Evolutionary conservation across 2,888 invertebrate species (phyloP).

Genomic region (Anaspis maculata): DNA sequence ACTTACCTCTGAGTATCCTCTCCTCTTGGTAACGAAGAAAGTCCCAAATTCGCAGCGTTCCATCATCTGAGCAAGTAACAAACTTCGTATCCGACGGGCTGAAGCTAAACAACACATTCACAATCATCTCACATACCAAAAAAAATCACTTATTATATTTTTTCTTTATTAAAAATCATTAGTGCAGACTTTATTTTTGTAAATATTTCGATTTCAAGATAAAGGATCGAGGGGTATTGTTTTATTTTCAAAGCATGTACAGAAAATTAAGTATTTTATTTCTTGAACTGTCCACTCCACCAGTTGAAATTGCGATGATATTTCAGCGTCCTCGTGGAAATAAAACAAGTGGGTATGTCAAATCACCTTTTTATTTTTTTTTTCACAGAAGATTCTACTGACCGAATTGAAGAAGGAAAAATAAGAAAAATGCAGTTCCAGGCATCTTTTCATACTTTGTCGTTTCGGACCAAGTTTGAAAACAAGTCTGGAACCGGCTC

Average conservation of each 20-base stretch:
- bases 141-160: no score
- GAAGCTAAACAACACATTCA: slow-evolving; percentile 61
- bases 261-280: no score
- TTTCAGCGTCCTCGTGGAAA: slow-evolving; percentile 24
- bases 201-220: slow-evolving; percentile 4
- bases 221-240: no score
- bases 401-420: slow-evolving; percentile 9
- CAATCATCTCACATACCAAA: slow-evolving; percentile 11
- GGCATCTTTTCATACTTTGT: slow-evolving; percentile 20
- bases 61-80: slow-evolving; percentile 99
- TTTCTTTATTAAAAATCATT: slow-evolving; percentile 18
- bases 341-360: slow-evolving; percentile 28
- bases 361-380: slow-evolving; percentile 22
- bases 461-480: slow-evolving; percentile 22
- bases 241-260: no score
- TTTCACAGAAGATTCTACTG: not conserved
- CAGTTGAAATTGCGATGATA: no score
- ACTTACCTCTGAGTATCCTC: slow-evolving; percentile 72
- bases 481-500: slow-evolving; percentile 36
- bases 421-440: slow-evolving; percentile 38
- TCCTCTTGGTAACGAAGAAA: slow-evolving; percentile 96
- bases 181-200: slow-evolving; percentile 22
- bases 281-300: no score
- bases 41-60: slow-evolving; percentile 97
- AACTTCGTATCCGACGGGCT: slow-evolving; percentile 98